Base-by-base conservation (phyloP, 2,113 vertebrate genomes). In the Charadrius vociferus region DNA sequence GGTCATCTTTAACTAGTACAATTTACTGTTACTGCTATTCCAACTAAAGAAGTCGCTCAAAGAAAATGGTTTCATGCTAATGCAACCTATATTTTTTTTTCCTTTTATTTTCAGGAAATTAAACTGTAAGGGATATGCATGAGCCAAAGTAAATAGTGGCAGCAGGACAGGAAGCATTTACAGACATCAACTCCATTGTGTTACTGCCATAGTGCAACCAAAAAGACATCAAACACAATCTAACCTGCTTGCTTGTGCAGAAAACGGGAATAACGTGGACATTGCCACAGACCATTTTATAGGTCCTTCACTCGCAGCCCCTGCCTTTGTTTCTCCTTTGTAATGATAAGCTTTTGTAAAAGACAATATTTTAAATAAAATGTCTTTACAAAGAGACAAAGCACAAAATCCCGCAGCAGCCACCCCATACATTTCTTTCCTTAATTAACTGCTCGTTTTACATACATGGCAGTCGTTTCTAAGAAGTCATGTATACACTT, bases 21-120 rank as follows among this genome's bases (percentile, higher is more conserved):
- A 16, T 61, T 79, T 88, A 61, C 37, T 78, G 68, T 81, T 95
- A 95, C 41, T 15, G 8, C 49, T 74, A 91, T 94, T 97, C 82
- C 93, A 98, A 78, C 8, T 9, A 20, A 95, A 87, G 71, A 67
- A 88, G 36, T 90, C 50, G 37, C 71, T 92, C 50, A 90, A 79
- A 95, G 36, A 95, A 95, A 85, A 92, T 8, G 22, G 21, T 17
- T 93, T 97, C 61, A 78, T 93, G 66, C 14, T 93, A 97, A 87
- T 56, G 50, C 41, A 92, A 27, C 26, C 41, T 79, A 8, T 86
- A 67, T 58, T 41, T 88, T 85, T 20, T 20, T 55, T 58, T 88
- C 58, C 78, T 94, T 95, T 94, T 90, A 86, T 96, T 96, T 97
- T 95, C 77, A 97, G 93, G 91, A 94, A 98, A 97, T 98, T 95